Evolutionary conservation across 2,888 invertebrate genomes (phyloP).

Genomic region (Dascillus cervinus): DNA sequence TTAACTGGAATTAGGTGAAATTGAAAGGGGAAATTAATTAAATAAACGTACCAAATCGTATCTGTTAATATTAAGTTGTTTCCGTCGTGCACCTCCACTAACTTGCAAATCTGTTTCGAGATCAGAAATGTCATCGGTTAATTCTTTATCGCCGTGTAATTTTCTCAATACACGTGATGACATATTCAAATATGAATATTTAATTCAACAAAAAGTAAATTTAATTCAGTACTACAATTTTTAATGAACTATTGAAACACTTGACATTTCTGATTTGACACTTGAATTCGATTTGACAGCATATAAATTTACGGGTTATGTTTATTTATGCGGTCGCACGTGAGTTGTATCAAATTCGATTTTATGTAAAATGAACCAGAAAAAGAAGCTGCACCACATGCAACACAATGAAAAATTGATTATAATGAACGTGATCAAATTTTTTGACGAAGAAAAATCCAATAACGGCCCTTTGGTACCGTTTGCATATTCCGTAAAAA

Average conservation of each 20-base stretch:
- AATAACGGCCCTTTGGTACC: constrained; percentile 4
- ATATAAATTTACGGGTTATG: too few species aligned
- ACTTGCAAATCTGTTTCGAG: constrained; percentile 44
- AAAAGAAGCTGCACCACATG: constrained; percentile 6
- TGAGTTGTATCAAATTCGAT: too few species aligned
- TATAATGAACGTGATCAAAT: constrained; percentile 2
- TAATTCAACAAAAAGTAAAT: background rate
- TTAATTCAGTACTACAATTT: background rate
- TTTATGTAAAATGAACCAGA: background rate
- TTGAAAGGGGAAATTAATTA: background rate
- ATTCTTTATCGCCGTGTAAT: constrained; percentile 52
- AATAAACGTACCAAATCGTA: constrained; percentile 58
- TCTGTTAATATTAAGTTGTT: constrained; percentile 56
- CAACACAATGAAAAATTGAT: constrained; percentile 5
- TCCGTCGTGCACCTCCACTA: constrained; percentile 47
- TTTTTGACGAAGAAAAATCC: constrained; percentile 6
- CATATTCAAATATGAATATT: constrained; percentile 37
- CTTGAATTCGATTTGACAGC: too few species aligned
- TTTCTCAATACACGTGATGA: constrained; percentile 60
- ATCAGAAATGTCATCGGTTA: constrained; percentile 46
- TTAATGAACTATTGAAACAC: too few species aligned
- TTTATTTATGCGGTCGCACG: too few species aligned
- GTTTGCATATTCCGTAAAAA: constrained; percentile 5
- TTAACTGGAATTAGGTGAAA: constrained; percentile 1
- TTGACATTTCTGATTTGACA: too few species aligned